These are phyloP conservation scores for Habrosyne pyritoides DNA, from an alignment of 2,888 invertebrate genomes.

Conservation along the genomic window DNA sequence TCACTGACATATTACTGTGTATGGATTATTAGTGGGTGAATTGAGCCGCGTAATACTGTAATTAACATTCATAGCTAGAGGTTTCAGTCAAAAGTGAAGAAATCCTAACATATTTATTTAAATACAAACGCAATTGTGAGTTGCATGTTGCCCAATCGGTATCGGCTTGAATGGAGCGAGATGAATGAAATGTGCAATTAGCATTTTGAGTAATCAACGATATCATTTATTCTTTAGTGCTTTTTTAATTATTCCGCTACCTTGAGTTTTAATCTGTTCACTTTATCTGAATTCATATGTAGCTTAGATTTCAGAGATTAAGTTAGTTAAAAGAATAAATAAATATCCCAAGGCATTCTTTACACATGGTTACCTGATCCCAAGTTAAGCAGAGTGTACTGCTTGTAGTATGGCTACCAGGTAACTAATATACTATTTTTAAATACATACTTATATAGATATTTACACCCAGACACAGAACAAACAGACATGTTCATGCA, in stretches of 20 bases:
- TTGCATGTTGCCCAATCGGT: background rate
- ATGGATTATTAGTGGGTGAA: slow-evolving; percentile 35
- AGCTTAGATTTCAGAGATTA: too few relatives aligned
- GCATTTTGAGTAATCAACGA: background rate
- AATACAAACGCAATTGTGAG: slow-evolving; percentile 7
- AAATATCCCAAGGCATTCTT: too few relatives aligned
- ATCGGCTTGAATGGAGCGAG: background rate
- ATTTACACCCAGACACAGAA: too few relatives aligned
- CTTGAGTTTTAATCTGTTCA: background rate
- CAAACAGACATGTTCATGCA: too few relatives aligned
- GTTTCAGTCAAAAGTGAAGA: slow-evolving; percentile 31
- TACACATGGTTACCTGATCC: too few relatives aligned
- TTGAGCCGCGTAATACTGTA: slow-evolving; percentile 32
- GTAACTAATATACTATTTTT: too few relatives aligned
- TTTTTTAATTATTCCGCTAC: background rate
- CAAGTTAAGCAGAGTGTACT: too few relatives aligned
- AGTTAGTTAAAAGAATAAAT: too few relatives aligned
- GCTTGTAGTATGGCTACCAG: too few relatives aligned
- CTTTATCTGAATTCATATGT: background rate
- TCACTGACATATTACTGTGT: slow-evolving; percentile 29
- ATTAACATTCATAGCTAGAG: slow-evolving; percentile 33
- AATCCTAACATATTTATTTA: slow-evolving; percentile 13
- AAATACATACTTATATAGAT: too few relatives aligned
- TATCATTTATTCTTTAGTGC: background rate
- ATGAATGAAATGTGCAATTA: background rate